These are phyloP conservation scores for Panopea generosa DNA, from an alignment of 2,888 invertebrate species.

Conservation along the genomic window DNA sequence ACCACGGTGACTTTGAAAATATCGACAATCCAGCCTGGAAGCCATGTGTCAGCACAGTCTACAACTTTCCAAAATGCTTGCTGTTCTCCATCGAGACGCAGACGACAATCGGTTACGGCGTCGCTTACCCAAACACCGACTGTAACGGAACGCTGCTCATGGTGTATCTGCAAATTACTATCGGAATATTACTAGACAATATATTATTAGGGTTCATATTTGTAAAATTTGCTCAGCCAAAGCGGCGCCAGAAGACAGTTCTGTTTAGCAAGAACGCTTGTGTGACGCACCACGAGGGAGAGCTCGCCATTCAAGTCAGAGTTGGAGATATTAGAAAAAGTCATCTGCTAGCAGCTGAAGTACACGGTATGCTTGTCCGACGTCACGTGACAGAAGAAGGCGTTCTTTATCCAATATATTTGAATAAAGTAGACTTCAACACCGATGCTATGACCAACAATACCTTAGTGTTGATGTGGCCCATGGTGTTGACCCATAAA, in stretches of 20 bases:
- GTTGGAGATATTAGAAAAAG: constrained; percentile 84
- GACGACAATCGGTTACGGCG: constrained; percentile 97
- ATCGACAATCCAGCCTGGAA: constrained; percentile 75
- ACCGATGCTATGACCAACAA: constrained; percentile 94
- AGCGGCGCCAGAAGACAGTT: constrained; percentile 95
- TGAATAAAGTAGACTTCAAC: constrained; percentile 95
- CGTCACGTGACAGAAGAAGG: constrained; percentile 74
- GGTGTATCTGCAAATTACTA: constrained; percentile 95
- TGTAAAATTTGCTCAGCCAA: constrained; percentile 97
- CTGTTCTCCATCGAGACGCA: constrained; percentile 98
- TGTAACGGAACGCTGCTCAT: constrained; percentile 96
- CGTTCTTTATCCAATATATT: constrained; percentile 87
- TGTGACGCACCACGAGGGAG: constrained; percentile 88
- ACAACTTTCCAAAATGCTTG: constrained; percentile 95
- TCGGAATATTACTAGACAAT: constrained; percentile 91
- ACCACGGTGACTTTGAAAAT: constrained; percentile 84
- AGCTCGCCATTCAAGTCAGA: constrained; percentile 79
- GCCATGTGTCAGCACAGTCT: constrained; percentile 89
- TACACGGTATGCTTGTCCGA: constrained; percentile 75
- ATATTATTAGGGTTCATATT: constrained; percentile 93
- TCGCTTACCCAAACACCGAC: constrained; percentile 93
- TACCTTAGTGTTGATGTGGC: constrained; percentile 98
- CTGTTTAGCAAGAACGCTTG: constrained; percentile 96
- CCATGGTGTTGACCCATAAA: constrained; percentile 97
- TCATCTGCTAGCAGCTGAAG: constrained; percentile 88